Conservation (phyloP, 2,797 vertebrate species). For the Bufotes viridis region DNA sequence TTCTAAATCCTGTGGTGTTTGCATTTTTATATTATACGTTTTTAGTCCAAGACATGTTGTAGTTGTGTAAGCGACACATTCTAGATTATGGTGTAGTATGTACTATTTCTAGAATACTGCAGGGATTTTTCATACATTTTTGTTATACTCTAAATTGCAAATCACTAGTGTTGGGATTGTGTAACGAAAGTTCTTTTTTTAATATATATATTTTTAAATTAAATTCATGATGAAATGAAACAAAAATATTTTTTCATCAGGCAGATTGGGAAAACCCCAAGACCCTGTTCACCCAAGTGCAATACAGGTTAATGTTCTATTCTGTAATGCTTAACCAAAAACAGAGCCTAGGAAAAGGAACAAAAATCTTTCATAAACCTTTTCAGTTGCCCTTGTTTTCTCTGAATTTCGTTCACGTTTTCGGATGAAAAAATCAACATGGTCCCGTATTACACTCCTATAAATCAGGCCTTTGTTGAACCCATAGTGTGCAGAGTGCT, state of each 20-base stretch:
- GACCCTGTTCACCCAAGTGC: not conserved
- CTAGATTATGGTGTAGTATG: not conserved
- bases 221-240: not conserved
- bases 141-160: conserved; percentile 4
- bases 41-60: not conserved
- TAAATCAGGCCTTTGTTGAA: too few species aligned
- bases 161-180: not conserved
- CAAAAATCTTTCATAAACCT: too few species aligned
- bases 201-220: not conserved
- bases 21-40: not conserved
- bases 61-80: not conserved
- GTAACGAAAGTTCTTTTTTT: conserved; percentile 28
- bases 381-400: too few species aligned
- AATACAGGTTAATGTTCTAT: not conserved
- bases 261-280: not conserved
- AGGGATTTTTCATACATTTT: conserved; percentile 46
- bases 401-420: too few species aligned
- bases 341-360: not conserved
- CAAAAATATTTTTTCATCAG: not conserved
- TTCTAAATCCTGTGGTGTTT: not conserved
- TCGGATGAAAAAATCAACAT: too few species aligned
- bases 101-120: conserved; percentile 33
- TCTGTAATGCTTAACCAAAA: not conserved
- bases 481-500: too few species aligned
- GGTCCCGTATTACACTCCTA: too few species aligned